These are phyloP conservation scores for Semnornis frantzii DNA, from an alignment of 2,113 vertebrate genomes.

Conservation along the genomic window DNA sequence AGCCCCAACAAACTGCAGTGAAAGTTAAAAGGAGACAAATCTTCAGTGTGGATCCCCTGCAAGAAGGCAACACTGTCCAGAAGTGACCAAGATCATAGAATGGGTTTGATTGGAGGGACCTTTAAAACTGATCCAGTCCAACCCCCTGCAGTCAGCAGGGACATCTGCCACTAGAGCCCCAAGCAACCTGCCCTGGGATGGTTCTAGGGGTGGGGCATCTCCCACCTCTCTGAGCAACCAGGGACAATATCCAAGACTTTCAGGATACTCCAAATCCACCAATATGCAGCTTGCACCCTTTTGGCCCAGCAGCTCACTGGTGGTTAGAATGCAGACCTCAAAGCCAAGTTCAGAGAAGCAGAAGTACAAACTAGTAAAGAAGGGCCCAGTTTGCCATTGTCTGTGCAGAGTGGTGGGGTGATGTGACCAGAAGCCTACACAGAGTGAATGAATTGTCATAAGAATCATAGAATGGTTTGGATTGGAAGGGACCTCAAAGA, in stretches of 20 bases:
- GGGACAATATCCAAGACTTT: background rate
- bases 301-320: background rate
- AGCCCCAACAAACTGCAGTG: background rate
- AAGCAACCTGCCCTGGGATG: background rate
- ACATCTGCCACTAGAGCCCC: background rate
- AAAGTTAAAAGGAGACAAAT: background rate
- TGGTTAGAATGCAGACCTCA: background rate
- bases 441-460: too few relatives aligned
- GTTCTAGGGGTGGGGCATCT: background rate
- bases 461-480: too few relatives aligned
- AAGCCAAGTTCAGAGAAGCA: background rate
- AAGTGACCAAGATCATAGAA: background rate
- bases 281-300: background rate
- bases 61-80: background rate
- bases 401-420: accelerated
- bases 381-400: accelerated
- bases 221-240: background rate
- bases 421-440: background rate
- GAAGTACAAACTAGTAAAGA: background rate
- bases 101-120: background rate
- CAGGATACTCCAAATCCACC: background rate
- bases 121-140: background rate
- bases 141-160: background rate
- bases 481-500: too few relatives aligned
- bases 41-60: background rate